Base-by-base conservation (phyloP, 1,140 invertebrate genomes). In the Glomeris maerens region DNA sequence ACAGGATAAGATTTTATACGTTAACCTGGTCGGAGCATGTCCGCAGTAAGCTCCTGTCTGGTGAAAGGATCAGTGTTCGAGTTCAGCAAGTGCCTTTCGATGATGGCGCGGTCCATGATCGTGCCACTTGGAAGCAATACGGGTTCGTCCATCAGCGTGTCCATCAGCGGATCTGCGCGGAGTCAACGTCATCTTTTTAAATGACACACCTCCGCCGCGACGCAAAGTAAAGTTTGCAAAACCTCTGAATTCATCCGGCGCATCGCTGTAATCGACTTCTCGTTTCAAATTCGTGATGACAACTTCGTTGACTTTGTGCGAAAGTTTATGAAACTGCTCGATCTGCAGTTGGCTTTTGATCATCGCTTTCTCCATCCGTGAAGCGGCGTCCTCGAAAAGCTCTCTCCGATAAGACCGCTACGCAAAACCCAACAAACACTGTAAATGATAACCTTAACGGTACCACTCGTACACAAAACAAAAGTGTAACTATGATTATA, bases 41-140 rank as follows among this genome's bases (percentile, higher is more conserved):
- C 84, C 70, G 90, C 87, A 38, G 79, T 87, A 4, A 97, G 76
- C 3, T 83, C 84, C 66, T 95, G 90, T 39, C 94, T 72, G 65
- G 92, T 97, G 69, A 98, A 98, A 2, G 94, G 94, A 77, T 98
- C 93, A 1, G 90, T 96, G 56, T 80, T 83, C 57, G 90, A 94
- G 66, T 95, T 96, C 42, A 98, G 75, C 60, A 98, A 76, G 74
- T 97, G 93, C 27, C 73, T 75, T 55, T 88, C 77, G 46, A 98
- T 98, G 52, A 94, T 84, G 25, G 89, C 78, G 42, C 91, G 75
- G 67, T 98, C 93, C 89, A 97, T 96, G 2, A 96, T 75, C 59
- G 86, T 87, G 50, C 93, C 93, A 49, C 89, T 90, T 7, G 93
- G 93, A 52, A 98, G 70, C 50, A 83, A 72, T 0, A 98, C 92